Conservation (phyloP, 2,888 invertebrate genomes). For the Pristionchus maxplancki region DNA sequence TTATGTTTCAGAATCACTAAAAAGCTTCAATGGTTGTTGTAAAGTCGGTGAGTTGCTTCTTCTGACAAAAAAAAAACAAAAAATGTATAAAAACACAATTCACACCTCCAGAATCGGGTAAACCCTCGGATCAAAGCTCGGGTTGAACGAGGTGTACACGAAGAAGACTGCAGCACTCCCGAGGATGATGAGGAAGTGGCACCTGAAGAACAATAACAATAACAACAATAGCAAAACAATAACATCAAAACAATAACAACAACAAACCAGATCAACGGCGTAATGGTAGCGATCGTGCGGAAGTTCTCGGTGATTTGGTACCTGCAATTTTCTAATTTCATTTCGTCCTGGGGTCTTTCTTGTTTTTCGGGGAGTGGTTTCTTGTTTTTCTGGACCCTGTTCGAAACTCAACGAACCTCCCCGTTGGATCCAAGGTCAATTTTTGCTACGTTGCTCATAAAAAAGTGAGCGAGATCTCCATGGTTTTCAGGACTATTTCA, state of each 20-base stretch:
- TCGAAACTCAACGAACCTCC: background rate
- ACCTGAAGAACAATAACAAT: background rate
- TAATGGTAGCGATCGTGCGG: background rate
- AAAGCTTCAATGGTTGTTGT: no score
- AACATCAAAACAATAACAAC: background rate
- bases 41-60: no score
- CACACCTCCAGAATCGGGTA: conserved; percentile 18
- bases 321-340: background rate
- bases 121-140: background rate
- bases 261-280: conserved; percentile 17
- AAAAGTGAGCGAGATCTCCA: no score
- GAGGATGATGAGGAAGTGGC: conserved; percentile 33
- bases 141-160: background rate
- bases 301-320: conserved; percentile 42
- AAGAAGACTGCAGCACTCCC: background rate
- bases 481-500: no score
- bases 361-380: no score
- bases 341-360: no score
- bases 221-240: background rate
- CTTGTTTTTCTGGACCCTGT: background rate
- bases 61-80: no score
- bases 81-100: no score
- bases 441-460: no score
- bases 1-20: no score
- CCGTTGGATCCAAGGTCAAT: background rate